Base-by-base conservation (phyloP, 2,113 vertebrate genomes). In the Columba janthina region DNA sequence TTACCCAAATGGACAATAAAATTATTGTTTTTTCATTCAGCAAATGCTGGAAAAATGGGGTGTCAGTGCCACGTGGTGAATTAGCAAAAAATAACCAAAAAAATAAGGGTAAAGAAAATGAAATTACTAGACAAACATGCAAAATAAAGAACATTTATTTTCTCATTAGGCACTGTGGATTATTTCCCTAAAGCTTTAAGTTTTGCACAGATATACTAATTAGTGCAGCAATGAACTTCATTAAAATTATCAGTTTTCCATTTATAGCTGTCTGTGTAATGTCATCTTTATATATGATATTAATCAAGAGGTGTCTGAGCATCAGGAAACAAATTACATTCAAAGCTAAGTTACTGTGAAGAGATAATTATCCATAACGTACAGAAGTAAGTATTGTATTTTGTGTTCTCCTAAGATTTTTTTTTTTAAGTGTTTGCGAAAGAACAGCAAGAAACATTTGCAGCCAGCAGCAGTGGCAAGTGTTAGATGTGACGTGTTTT, bases 251-350 rank as follows among this genome's bases (percentile, higher is more conserved):
- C 60, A 51, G 17, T 58, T 90, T 88, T 94, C 64, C 48, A 54
- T 92, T 95, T 96, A 62, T 84, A 94, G 75, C 79, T 92, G 56
- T 92, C 79, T 90, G 22, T 80, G 17, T 61, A 88, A 83, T 8
- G 9, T 38, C 51, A 54, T 83, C 18, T 62, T 89, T 88, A 67
- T 85, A 69, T 61, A 46, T 66, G 29, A 67, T 92, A 78, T 81
- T 94, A 92, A 94, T 95, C 92, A 88, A 86, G 91, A 94, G 69
- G 32, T 91, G 62, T 85, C 78, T 93, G 70, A 88, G 61, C 48
- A 89, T 88, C 74, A 89, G 48, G 77, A 79, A 79, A 42, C 69
- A 95, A 94, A 94, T 94, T 56, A 25, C 25, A 60, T 66, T 74
- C 36, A 70, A 74, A 87, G 46, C 46, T 74, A 62, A 90, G 51